Base-by-base conservation (phyloP, 2,797 vertebrate species). In the Huso huso region DNA sequence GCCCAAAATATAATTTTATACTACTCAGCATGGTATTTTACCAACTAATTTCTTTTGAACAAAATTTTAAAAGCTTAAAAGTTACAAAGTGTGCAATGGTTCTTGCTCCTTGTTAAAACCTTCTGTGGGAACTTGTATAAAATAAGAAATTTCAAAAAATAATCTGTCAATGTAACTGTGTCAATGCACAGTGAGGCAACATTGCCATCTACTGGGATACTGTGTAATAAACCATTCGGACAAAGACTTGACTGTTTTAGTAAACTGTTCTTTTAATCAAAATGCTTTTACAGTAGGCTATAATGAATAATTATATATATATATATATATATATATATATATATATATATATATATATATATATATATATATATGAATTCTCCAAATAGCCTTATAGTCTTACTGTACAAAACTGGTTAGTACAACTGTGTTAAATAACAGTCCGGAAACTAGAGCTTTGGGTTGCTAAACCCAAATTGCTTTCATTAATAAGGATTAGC, bases 181-280 rank as follows among this genome's bases (percentile, higher is more conserved):
- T 9, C 51, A 48, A 51, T 4, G 37, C 37, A 37, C 3, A 37
- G 37, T 63, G 49, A 63, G 51, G 53, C 65, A 52, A 64, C 66
- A 71, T 52, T 62, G 23, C 69, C 69, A 63, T 64, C 69, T 67
- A 18, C 62, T 71, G 69, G 66, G 6, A 66, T 49, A 23, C 52
- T 51, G 61, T 11, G 50, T 66, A 23, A 48, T 11, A 52, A 48
- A 7, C 52, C 13, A 37, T 37, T 37, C 4, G 37, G 18, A n/a
- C 52, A 18, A 23, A 53, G 55, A 13, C 12, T 4, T 58, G 10
- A 11, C 55, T 58, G 12, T 58, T 58, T 58, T 13, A 58, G 11
- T 13, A 6, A 11, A 58, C 55, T n/a, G 7, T 15, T 58, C 12
- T 7, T 58, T 58, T 37, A 37, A 37, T 37, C 37, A 37, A 37